These are phyloP conservation scores for Linyphia triangularis DNA, from an alignment of 2,888 invertebrate genomes.

Conservation along the genomic window DNA sequence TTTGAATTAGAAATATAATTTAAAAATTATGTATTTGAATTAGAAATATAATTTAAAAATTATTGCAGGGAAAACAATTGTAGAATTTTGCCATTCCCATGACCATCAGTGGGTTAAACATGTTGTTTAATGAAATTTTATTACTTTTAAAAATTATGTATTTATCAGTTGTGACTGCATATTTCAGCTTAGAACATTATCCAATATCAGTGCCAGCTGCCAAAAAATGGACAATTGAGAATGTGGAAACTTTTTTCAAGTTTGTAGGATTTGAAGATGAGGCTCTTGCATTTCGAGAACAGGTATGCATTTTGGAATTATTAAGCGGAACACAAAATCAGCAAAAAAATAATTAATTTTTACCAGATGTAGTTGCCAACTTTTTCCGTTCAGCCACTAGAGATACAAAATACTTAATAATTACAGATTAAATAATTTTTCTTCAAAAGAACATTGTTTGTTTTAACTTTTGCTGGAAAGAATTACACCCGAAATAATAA, in stretches of 20 bases:
- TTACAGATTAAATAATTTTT: too few relatives aligned
- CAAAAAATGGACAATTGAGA: conserved; percentile 88
- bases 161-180: background rate
- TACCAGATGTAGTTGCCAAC: background rate
- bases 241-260: conserved; percentile 88
- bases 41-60: too few relatives aligned
- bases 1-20: too few relatives aligned
- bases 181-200: conserved; percentile 63
- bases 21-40: too few relatives aligned
- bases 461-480: too few relatives aligned
- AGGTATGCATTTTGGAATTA: conserved; percentile 82
- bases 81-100: too few relatives aligned
- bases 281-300: conserved; percentile 89
- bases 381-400: background rate
- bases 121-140: background rate
- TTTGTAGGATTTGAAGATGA: conserved; percentile 87
- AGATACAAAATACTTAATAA: too few relatives aligned
- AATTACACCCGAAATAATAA: too few relatives aligned
- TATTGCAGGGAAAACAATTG: too few relatives aligned
- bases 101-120: too few relatives aligned
- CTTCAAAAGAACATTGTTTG: too few relatives aligned
- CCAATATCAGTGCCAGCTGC: conserved; percentile 85
- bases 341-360: background rate
- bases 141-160: background rate
- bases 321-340: too few relatives aligned